A percentile compares a stretch with the other conserved stretches of the same genome.
These are phyloP conservation scores for Pyxicephalus adspersus DNA, from an alignment of 2,113 vertebrate genomes.

Conservation along the genomic window DNA sequence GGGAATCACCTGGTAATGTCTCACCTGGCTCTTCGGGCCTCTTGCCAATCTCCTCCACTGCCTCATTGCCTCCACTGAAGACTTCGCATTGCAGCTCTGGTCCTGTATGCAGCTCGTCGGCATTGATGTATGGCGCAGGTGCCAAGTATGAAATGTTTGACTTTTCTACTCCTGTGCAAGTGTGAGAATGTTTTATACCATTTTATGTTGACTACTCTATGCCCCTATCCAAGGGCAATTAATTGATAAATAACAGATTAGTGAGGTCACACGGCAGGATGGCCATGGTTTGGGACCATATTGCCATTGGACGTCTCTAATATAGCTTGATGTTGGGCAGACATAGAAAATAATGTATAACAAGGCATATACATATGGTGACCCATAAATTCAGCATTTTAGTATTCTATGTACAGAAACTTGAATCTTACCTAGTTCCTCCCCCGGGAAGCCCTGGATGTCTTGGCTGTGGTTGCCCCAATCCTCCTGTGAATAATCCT, in stretches of 20 bases:
- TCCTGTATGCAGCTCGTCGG: neutral
- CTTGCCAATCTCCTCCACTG: constrained; percentile 34
- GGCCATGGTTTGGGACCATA: too few species aligned
- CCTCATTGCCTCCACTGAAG: constrained; percentile 32
- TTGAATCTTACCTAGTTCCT: constrained; percentile 86
- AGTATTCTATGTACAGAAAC: neutral
- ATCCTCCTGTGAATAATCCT: constrained; percentile 95
- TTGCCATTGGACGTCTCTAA: too few species aligned
- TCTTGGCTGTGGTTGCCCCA: constrained; percentile 95
- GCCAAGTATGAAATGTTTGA: constrained; percentile 40
- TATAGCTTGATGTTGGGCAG: too few species aligned
- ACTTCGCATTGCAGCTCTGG: constrained; percentile 8
- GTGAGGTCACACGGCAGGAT: too few species aligned
- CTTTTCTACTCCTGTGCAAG: constrained; percentile 35
- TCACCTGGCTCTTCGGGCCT: constrained; percentile 32
- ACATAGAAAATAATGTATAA: too few species aligned
- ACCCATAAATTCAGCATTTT: too few species aligned
- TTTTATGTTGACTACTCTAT: constrained; percentile 4
- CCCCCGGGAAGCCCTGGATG: constrained; percentile 89
- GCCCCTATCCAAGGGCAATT: neutral
- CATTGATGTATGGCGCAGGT: constrained; percentile 19
- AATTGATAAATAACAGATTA: too few species aligned
- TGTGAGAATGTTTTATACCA: constrained; percentile 41
- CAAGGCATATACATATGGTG: too few species aligned
- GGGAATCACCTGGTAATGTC: constrained; percentile 8